Evolutionary conservation across 2,888 invertebrate species (phyloP).

Genomic region (Tromatobia lineatoria): DNA sequence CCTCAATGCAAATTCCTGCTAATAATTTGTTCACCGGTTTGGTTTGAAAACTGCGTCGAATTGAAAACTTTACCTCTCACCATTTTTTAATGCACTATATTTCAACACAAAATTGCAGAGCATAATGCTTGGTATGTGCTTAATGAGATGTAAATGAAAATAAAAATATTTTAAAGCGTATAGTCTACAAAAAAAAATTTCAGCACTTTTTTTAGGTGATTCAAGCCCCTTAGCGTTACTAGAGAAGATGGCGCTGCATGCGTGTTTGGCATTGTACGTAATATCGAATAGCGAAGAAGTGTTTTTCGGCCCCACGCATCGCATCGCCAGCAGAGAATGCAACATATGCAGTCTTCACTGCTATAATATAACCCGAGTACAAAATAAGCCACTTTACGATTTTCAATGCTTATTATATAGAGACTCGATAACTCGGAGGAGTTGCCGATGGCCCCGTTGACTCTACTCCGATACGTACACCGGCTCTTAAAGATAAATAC

Average conservation of each 20-base stretch:
- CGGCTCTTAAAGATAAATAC: constrained; percentile 50
- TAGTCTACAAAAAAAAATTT: too few species aligned
- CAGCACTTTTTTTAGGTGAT: too few species aligned
- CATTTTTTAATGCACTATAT: too few species aligned
- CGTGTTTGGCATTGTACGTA: constrained; percentile 63
- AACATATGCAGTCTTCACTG: constrained; percentile 9
- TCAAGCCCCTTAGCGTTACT: too few species aligned
- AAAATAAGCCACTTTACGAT: constrained; percentile 71
- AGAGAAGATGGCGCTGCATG: neutral
- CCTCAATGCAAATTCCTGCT: too few species aligned
- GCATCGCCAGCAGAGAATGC: neutral
- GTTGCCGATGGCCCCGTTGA: constrained; percentile 66
- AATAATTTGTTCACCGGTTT: too few species aligned
- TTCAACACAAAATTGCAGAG: too few species aligned
- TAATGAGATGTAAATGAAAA: too few species aligned
- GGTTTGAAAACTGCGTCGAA: too few species aligned
- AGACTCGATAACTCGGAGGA: constrained; percentile 64
- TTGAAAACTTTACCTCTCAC: too few species aligned
- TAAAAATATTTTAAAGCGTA: too few species aligned
- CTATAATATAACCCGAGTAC: constrained; percentile 39
- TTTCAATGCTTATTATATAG: constrained; percentile 70
- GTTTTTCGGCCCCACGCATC: constrained; percentile 59
- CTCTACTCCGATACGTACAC: constrained; percentile 41
- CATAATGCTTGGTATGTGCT: too few species aligned
- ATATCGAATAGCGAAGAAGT: constrained; percentile 56